A percentile compares a stretch with the other conserved stretches of the same genome.
phyloP scores from a whole-genome alignment of 2,113 vertebrate species.

The Noturus placidus region DNA sequence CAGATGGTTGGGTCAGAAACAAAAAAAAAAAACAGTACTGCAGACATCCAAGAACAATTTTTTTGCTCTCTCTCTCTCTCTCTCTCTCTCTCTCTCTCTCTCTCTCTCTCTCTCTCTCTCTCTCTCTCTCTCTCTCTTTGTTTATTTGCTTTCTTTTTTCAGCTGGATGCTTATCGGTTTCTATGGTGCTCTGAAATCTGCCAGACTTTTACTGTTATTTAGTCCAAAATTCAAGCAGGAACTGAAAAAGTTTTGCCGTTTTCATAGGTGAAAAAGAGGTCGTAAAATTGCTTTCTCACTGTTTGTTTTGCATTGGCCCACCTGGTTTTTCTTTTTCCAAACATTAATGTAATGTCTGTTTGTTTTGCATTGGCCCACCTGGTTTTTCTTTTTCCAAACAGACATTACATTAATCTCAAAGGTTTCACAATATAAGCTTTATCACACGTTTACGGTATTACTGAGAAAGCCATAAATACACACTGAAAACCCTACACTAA shows the following conservation, averaged over 20 bases:
- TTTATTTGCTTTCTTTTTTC: neutral
- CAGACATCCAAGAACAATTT: constrained; percentile 4
- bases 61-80: too few species aligned
- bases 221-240: neutral
- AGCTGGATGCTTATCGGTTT: neutral
- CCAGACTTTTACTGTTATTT: neutral
- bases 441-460: neutral
- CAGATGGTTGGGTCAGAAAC: constrained; percentile 36
- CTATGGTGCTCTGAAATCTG: neutral
- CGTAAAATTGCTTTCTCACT: constrained; percentile 21
- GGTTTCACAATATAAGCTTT: constrained; percentile 1
- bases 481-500: neutral
- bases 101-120: neutral
- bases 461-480: constrained; percentile 24
- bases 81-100: neutral
- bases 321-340: too few species aligned
- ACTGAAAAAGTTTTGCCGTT: neutral
- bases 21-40: constrained; percentile 19
- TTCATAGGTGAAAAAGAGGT: constrained; percentile 39
- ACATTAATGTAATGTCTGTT: constrained; percentile 21
- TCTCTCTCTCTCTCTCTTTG: neutral
- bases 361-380: neutral
- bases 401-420: constrained; percentile 19
- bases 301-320: too few species aligned
- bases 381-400: constrained; percentile 8